A percentile compares a stretch with the other conserved stretches of the same genome.
Conservation (phyloP, 2,113 vertebrate species). For the Phyllostomus discolor region DNA sequence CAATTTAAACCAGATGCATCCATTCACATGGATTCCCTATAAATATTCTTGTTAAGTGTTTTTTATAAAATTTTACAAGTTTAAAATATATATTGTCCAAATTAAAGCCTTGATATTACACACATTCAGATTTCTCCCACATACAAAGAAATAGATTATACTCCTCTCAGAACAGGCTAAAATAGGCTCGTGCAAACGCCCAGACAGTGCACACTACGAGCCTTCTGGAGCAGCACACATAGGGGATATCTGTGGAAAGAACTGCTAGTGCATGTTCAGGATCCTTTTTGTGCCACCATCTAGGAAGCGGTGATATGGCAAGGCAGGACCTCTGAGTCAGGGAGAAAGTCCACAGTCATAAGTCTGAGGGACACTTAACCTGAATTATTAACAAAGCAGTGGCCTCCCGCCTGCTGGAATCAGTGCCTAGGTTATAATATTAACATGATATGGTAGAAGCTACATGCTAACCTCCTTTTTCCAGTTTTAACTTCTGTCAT, state of each 20-base stretch:
- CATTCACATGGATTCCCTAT: not conserved
- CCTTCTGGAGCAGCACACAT: not conserved
- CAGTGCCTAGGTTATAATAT: not conserved
- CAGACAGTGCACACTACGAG: not conserved
- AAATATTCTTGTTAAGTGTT: not conserved
- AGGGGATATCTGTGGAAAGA: not conserved
- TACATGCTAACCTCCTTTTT: not conserved
- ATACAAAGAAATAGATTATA: not conserved
- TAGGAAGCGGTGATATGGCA: fast-evolving
- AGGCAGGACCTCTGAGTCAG: not conserved
- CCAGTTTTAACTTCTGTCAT: not conserved
- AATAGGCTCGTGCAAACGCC: not conserved
- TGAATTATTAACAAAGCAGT: not conserved
- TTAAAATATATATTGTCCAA: not conserved
- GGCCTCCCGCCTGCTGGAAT: not conserved
- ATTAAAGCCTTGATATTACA: not conserved
- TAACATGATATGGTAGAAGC: not conserved
- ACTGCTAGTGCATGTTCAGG: not conserved
- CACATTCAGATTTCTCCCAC: not conserved
- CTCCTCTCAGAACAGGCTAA: not conserved
- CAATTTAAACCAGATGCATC: not conserved
- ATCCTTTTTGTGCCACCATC: not conserved
- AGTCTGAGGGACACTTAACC: not conserved
- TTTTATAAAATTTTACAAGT: not conserved
- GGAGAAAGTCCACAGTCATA: not conserved